Conservation (phyloP, 2,888 invertebrate species). For the Cotesia congregata region DNA sequence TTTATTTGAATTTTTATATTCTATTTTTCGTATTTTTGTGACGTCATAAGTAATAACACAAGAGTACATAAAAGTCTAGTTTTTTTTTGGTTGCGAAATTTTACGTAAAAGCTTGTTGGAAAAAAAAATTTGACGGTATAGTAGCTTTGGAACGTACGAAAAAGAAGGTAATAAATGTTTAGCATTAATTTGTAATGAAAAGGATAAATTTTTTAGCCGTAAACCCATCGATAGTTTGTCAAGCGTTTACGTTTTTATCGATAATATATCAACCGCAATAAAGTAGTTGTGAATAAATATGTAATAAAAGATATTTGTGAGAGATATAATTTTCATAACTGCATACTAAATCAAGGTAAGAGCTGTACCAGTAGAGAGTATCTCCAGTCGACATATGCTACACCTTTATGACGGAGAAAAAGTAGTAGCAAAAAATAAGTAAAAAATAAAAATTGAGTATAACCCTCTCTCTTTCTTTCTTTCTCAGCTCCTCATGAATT, state of each 20-base stretch:
- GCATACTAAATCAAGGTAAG: background rate
- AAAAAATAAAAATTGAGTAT: background rate
- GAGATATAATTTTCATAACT: background rate
- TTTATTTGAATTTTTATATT: conserved; percentile 27
- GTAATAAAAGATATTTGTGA: background rate
- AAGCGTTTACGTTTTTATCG: background rate
- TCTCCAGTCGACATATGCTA: background rate
- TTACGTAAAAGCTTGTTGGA: background rate
- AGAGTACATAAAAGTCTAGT: background rate
- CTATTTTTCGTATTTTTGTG: background rate
- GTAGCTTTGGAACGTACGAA: background rate
- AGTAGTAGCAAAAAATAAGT: background rate
- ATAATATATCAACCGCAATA: background rate
- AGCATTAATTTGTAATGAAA: background rate
- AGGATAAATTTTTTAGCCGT: background rate
- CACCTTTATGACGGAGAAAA: background rate
- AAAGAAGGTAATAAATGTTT: background rate
- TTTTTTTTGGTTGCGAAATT: background rate
- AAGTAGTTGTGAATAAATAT: background rate
- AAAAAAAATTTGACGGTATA: background rate
- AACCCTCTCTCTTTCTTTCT: background rate
- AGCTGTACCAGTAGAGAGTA: background rate
- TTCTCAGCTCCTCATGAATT: background rate
- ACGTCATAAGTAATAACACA: background rate
- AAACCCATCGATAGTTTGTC: background rate